Conservation (phyloP, 2,888 invertebrate genomes). For the Seira musarum region DNA sequence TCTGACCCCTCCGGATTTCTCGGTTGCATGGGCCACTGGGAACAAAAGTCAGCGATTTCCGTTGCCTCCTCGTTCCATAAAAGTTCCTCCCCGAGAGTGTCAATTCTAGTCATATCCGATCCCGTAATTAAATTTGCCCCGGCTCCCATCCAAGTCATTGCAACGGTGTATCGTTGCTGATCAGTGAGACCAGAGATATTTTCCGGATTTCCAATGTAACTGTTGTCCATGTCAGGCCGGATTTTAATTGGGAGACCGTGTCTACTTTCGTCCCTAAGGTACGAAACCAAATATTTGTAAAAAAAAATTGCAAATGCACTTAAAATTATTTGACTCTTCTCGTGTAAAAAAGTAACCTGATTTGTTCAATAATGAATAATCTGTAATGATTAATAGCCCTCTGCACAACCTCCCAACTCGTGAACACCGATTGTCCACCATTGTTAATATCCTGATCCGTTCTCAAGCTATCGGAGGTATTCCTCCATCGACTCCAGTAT, state of each 20-base stretch:
- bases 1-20: slow-evolving; percentile 13
- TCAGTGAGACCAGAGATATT: neutral
- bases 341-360: too few species aligned
- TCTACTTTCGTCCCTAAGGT: neutral
- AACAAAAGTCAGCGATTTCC: slow-evolving; percentile 18
- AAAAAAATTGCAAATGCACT: too few species aligned
- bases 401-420: slow-evolving; percentile 6
- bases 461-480: neutral
- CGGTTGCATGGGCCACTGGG: slow-evolving; percentile 14
- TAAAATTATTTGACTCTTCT: too few species aligned
- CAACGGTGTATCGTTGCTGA: slow-evolving; percentile 1
- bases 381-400: slow-evolving; percentile 22
- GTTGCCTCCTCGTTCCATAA: slow-evolving; percentile 15
- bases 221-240: slow-evolving; percentile 23
- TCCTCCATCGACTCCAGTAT: neutral
- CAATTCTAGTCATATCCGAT: slow-evolving; percentile 9
- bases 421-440: neutral
- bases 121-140: slow-evolving; percentile 18
- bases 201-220: neutral
- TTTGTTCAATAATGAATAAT: slow-evolving; percentile 6
- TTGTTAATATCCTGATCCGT: slow-evolving; percentile 23
- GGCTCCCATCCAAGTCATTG: slow-evolving; percentile 10
- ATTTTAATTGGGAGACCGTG: neutral
- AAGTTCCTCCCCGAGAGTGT: slow-evolving; percentile 4
- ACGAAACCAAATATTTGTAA: too few species aligned